Evolutionary conservation across 2,888 invertebrate species (phyloP).

Genomic region (Limnephilus lunatus): DNA sequence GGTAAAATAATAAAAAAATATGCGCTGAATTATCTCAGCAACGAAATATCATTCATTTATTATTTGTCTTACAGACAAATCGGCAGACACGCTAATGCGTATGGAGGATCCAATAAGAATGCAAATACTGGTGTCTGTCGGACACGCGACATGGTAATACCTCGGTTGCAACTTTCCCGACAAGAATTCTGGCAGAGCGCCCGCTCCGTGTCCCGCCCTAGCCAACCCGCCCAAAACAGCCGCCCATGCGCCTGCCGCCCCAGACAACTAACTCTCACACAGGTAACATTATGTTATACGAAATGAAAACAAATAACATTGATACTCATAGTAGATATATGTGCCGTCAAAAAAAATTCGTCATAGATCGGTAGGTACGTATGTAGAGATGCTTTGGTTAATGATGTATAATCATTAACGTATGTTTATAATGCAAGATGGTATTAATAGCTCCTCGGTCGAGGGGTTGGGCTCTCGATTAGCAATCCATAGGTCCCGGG

Average conservation of each 20-base stretch:
- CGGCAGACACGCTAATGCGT: background rate
- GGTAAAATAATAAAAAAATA: background rate
- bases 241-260: background rate
- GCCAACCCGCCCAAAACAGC: background rate
- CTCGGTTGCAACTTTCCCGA: background rate
- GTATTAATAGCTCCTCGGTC: too few relatives aligned
- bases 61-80: background rate
- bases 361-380: too few relatives aligned
- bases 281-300: background rate
- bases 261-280: background rate
- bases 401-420: too few relatives aligned
- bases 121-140: background rate
- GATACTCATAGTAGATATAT: too few relatives aligned
- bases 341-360: too few relatives aligned
- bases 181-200: background rate
- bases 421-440: too few relatives aligned
- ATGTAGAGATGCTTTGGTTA: too few relatives aligned
- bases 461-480: too few relatives aligned
- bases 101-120: conserved; percentile 7
- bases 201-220: conserved; percentile 16
- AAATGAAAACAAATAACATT: background rate
- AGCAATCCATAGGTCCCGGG: too few relatives aligned
- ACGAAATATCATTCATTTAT: background rate
- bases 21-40: background rate
- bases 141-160: background rate